Evolutionary conservation across 2,113 vertebrate genomes (phyloP), one percentile per base, ranked within the genome.

Genomic region (Etheostoma cragini): DNA sequence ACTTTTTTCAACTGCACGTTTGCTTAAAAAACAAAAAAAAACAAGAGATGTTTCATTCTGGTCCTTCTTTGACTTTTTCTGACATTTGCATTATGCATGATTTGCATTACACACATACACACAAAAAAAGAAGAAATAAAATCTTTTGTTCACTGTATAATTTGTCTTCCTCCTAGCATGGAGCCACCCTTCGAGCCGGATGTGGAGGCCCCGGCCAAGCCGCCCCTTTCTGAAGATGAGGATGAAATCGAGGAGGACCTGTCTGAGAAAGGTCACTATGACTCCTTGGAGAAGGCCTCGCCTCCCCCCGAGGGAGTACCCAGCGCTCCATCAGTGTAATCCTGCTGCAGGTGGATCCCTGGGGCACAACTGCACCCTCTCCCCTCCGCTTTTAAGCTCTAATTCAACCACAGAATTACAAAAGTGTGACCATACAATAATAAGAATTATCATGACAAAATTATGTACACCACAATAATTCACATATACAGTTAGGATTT

Each of bases 121-220:
- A 12, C 2, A 13, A 38, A 60, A 19, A 24, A 30, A 52, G 14
- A 24, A 63, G 1, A 0, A 45, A 62, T 11, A 5, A 5, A 13
- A 5, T 1, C 30, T 22, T 52, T 15, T 42, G n/a, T n/a, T 4
- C 1, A 0, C 1, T 35, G 1, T 11, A 1, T 56, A 33, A 67
- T 30, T 14, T 22, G 4, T 15, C 42, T 14, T 70, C 45, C n/a
- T 50, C 62, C 46, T 35, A 88, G 89, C 3, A 0, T 8, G 8
- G 15, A 50, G 7, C 84, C 67, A 0, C 87, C 87, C 26, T 6
- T 3, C 0, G 45, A 81, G 80, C 89, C 91, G 4, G 3, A n/a
- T 0, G 86, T 87, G 76, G 89, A 81, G 69, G 89, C 89, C 8
- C 89, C 87, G 0, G 22, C 65, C 62, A 85, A 42, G 26, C 87